phyloP scores from a whole-genome alignment of 2,888 invertebrate species.

The Epistrophe grossulariae region DNA sequence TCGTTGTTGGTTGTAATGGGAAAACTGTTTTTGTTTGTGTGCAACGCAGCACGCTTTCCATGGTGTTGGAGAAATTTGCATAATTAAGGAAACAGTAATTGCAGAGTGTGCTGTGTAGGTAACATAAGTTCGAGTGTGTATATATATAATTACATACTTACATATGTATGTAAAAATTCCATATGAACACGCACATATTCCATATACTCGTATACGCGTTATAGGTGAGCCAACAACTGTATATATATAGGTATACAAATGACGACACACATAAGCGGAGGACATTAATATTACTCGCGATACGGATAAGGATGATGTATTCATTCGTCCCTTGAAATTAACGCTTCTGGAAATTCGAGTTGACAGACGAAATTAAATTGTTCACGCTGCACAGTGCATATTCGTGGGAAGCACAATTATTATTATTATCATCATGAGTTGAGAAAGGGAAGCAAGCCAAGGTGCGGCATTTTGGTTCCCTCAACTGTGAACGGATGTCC shows the following conservation, averaged over 20 bases:
- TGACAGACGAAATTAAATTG: slow-evolving; percentile 74
- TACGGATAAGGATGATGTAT: slow-evolving; percentile 72
- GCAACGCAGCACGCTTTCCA: slow-evolving; percentile 57
- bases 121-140: slow-evolving; percentile 50
- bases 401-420: slow-evolving; percentile 42
- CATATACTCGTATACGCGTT: no score
- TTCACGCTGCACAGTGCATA: slow-evolving; percentile 64
- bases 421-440: slow-evolving; percentile 45
- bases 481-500: slow-evolving; percentile 5
- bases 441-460: not conserved
- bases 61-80: slow-evolving; percentile 70
- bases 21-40: slow-evolving; percentile 73
- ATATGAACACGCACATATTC: slow-evolving; percentile 25
- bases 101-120: slow-evolving; percentile 49
- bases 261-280: slow-evolving; percentile 40
- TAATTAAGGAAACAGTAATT: slow-evolving; percentile 75
- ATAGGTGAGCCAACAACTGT: not conserved
- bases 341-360: slow-evolving; percentile 57
- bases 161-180: not conserved
- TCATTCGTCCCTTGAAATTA: slow-evolving; percentile 57
- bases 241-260: not conserved
- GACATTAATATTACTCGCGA: slow-evolving; percentile 66
- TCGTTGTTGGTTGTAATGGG: slow-evolving; percentile 13
- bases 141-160: slow-evolving; percentile 41
- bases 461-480: not conserved